Evolutionary conservation across 1,140 invertebrate genomes (phyloP), one percentile per base, ranked within the genome.

Genomic region (Hycleus cichorii): DNA sequence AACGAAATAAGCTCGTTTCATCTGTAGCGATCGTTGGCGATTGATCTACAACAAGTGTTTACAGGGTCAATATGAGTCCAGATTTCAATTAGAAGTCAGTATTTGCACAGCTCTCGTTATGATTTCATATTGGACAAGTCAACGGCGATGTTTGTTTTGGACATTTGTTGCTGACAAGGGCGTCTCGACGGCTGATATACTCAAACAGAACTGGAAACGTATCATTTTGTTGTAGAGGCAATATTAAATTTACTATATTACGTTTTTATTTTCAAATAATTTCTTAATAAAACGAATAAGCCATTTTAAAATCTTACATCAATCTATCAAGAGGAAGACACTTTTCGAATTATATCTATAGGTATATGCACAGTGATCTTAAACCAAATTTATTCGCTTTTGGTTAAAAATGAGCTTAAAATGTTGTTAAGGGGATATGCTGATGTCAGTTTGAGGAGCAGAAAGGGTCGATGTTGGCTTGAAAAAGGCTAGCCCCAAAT

Each of bases 91-190:
- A 69, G 68, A 62, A 67, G 55, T 45, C 49, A 58, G 58, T 69
- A 68, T 69, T 69, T 69, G 63, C 68, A 58, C 42, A 66, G 53
- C 68, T 66, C 68, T 69, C 68, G 68, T 68, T 68, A 70, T 70
- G 68, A 70, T 70, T 70, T 70, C 66, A 70, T 70, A 69, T 69
- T 64, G 59, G 49, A 64, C 68, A 63, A 62, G 63, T 44, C 54
- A 50, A 9, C 12, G 57, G 46, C 32, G 46, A 47, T 63, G 59
- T 69, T 69, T 66, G 54, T 61, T 55, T 51, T 64, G 48, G 61
- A 57, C 64, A 65, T 67, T 64, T 64, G 59, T 61, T 52, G 46
- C 58, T 59, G 25, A 52, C 43, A 51, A 40, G 57, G 27, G 38
- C 47, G 57, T 50, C 48, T 58, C 24, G 57, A 47, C 26, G 51